Conservation (phyloP, 1,140 invertebrate genomes). For the Odontomachus brunneus region DNA sequence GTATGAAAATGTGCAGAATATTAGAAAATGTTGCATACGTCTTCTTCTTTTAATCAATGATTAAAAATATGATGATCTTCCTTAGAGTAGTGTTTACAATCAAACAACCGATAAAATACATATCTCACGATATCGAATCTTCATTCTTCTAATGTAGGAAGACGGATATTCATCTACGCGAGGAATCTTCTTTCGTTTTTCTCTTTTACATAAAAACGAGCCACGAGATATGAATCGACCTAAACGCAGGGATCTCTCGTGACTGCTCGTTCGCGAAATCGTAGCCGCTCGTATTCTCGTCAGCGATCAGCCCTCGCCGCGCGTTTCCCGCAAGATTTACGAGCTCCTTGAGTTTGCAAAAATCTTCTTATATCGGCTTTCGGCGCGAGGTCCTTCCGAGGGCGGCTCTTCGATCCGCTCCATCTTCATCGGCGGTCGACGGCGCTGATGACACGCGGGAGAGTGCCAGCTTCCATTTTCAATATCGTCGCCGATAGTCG, state of each 20-base stretch:
- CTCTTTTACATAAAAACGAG: background rate
- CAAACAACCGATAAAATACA: too few species aligned
- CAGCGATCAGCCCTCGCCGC: constrained; percentile 7
- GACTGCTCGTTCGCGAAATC: constrained; percentile 13
- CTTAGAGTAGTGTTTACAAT: too few species aligned
- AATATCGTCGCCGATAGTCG: constrained; percentile 62
- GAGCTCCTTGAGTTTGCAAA: constrained; percentile 65
- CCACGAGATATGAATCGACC: background rate
- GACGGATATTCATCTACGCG: background rate
- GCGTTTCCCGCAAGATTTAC: constrained; percentile 56
- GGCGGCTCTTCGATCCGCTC: constrained; percentile 23
- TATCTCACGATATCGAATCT: background rate
- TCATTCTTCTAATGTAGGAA: background rate
- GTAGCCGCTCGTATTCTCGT: constrained; percentile 21
- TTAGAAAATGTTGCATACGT: too few species aligned
- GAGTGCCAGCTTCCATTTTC: constrained; percentile 61
- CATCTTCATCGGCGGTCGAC: constrained; percentile 54
- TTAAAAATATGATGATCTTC: too few species aligned
- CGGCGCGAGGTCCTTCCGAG: background rate
- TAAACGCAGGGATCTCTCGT: background rate
- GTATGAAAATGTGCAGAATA: too few species aligned
- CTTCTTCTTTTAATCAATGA: too few species aligned
- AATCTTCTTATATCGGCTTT: constrained; percentile 62
- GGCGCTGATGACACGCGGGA: constrained; percentile 53
- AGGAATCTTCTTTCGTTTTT: background rate